These are phyloP conservation scores for Rallus crepitans DNA, from an alignment of 2,797 vertebrate species.

Conservation along the genomic window DNA sequence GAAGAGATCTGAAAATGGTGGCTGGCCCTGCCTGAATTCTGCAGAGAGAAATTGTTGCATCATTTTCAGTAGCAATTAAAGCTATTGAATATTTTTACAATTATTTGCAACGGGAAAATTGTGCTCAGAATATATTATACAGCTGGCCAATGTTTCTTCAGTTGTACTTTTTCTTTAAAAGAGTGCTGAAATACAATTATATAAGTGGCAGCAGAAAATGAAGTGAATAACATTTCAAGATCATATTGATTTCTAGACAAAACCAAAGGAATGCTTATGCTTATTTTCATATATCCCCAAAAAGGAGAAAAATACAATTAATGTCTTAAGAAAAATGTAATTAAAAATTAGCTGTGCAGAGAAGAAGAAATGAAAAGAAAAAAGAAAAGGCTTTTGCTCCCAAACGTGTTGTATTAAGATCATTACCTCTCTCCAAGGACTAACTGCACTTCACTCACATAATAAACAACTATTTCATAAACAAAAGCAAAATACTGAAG, in stretches of 20 bases:
- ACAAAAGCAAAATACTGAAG: not conserved
- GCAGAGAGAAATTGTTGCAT: not conserved
- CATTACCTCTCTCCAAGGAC: not conserved
- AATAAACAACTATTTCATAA: not conserved
- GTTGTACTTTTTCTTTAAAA: not conserved
- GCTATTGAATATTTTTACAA: not conserved
- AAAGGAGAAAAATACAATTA: not conserved
- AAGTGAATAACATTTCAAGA: conserved; percentile 1
- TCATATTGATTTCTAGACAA: not conserved
- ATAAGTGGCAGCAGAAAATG: not conserved
- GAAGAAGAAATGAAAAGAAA: not conserved
- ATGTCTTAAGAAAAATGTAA: not conserved
- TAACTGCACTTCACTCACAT: not conserved
- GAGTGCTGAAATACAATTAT: not conserved
- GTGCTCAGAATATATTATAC: conserved; percentile 9
- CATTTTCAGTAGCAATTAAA: conserved; percentile 43
- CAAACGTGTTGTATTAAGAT: not conserved
- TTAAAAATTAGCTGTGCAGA: not conserved
- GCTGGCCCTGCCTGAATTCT: conserved; percentile 1
- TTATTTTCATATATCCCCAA: not conserved
- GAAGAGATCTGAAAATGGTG: conserved; percentile 2
- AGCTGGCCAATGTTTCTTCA: not conserved
- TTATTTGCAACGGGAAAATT: not conserved
- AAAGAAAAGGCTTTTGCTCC: not conserved
- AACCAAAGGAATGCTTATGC: not conserved